Conservation (phyloP, 2,888 invertebrate species). For the Celastrina argiolus region DNA sequence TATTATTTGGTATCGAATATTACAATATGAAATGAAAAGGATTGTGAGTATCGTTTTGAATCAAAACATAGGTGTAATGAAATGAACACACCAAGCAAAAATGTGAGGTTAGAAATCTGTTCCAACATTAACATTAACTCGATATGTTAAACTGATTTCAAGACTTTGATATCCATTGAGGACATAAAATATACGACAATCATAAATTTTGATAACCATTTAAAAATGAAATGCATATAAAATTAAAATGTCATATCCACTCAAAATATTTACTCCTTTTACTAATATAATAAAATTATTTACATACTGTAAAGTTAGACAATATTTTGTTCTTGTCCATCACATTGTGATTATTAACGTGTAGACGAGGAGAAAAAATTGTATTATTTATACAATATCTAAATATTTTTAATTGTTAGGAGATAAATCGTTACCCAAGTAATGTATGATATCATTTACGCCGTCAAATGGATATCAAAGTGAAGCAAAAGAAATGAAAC, state of each 20-base stretch:
- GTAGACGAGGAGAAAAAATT: no score
- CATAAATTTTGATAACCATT: not conserved
- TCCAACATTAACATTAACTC: not conserved
- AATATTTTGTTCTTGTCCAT: no score
- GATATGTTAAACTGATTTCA: not conserved
- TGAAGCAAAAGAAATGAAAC: slow-evolving; percentile 57
- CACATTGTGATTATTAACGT: no score
- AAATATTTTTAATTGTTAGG: no score
- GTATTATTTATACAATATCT: no score
- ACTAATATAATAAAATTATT: no score
- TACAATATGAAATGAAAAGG: not conserved
- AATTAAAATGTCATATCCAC: no score
- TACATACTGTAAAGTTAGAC: no score
- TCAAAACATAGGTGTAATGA: slow-evolving; percentile 6
- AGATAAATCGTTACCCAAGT: not conserved
- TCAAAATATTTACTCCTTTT: no score
- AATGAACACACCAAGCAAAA: slow-evolving; percentile 3
- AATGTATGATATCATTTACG: not conserved
- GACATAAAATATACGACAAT: not conserved
- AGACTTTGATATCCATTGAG: not conserved
- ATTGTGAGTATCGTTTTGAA: slow-evolving; percentile 1
- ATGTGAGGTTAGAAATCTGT: not conserved
- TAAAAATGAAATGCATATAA: no score
- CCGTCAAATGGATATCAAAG: slow-evolving; percentile 36
- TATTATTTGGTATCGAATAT: no score